These are phyloP conservation scores for Anguilla obscura DNA, from an alignment of 2,797 vertebrate genomes.

Conservation along the genomic window DNA sequence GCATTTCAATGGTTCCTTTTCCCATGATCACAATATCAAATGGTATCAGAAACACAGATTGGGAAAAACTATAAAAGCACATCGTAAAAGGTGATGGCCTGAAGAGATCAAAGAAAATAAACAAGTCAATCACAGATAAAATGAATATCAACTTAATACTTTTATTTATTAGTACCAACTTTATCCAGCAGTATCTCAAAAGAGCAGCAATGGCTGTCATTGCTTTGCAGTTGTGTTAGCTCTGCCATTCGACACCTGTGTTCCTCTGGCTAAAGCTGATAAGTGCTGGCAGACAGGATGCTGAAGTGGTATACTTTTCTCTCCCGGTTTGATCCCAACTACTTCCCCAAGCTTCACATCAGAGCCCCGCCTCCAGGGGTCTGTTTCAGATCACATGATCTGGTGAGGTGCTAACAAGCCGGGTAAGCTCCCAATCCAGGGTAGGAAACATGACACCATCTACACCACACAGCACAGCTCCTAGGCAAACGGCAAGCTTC, in stretches of 20 bases:
- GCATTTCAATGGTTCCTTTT: not conserved
- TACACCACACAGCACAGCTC: not conserved
- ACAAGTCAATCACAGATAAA: not conserved
- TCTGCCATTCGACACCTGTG: slow-evolving; percentile 9
- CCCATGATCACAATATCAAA: not conserved
- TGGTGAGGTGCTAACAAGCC: slow-evolving; percentile 25
- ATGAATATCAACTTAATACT: not conserved
- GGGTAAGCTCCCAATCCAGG: not conserved
- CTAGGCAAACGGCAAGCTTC: not conserved
- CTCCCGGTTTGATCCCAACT: slow-evolving; percentile 33
- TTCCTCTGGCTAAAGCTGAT: not conserved
- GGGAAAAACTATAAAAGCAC: not conserved
- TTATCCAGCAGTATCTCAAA: not conserved
- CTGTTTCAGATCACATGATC: slow-evolving; percentile 24
- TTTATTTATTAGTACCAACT: not conserved
- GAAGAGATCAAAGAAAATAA: not conserved
- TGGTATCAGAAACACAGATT: not conserved
- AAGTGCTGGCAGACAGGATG: slow-evolving; percentile 14
- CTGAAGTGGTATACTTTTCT: slow-evolving; percentile 33
- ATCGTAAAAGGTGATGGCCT: not conserved
- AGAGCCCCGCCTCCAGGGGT: slow-evolving; percentile 34
- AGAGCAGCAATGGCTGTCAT: not conserved
- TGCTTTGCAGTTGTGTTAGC: not conserved
- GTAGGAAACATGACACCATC: not conserved
- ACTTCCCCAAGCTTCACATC: slow-evolving; percentile 33